phyloP scores from a whole-genome alignment of 2,888 invertebrate species.

The Drosophila anomalipes region DNA sequence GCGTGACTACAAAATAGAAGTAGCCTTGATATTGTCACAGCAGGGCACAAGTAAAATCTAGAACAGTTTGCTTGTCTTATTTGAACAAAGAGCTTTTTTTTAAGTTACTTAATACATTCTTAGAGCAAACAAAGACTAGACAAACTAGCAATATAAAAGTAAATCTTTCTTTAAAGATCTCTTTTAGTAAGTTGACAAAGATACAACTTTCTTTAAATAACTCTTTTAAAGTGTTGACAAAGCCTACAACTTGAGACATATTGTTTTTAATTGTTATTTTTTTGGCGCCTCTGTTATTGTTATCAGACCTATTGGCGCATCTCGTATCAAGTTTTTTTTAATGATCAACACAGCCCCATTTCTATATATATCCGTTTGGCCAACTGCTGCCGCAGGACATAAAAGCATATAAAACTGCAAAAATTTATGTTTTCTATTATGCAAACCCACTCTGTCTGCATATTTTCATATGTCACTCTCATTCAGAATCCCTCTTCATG shows the following conservation, averaged over 20 bases:
- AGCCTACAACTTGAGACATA: not conserved
- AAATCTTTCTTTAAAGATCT: not conserved
- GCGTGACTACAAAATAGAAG: not conserved
- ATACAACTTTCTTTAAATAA: not conserved
- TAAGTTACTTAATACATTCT: not conserved
- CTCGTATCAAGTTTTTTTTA: conserved; percentile 17
- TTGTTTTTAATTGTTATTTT: not conserved
- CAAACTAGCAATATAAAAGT: not conserved
- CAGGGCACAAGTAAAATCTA: not conserved
- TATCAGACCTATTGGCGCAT: conserved; percentile 13
- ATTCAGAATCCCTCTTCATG: not conserved
- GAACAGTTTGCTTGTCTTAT: not conserved
- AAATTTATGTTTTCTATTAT: conserved; percentile 75
- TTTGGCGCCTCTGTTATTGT: not conserved
- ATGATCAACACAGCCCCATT: conserved; percentile 22
- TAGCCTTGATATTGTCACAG: not conserved
- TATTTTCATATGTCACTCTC: conserved; percentile 60
- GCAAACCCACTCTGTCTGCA: conserved; percentile 53
- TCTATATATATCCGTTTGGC: conserved; percentile 29
- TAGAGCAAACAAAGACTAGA: not conserved
- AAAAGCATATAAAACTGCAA: conserved; percentile 28
- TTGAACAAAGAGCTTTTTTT: no score
- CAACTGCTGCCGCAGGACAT: conserved; percentile 29
- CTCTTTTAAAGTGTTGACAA: not conserved
- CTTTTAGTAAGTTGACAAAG: not conserved